These are phyloP conservation scores for Sciurus vulgaris DNA, from an alignment of 2,797 vertebrate species.

Conservation along the genomic window DNA sequence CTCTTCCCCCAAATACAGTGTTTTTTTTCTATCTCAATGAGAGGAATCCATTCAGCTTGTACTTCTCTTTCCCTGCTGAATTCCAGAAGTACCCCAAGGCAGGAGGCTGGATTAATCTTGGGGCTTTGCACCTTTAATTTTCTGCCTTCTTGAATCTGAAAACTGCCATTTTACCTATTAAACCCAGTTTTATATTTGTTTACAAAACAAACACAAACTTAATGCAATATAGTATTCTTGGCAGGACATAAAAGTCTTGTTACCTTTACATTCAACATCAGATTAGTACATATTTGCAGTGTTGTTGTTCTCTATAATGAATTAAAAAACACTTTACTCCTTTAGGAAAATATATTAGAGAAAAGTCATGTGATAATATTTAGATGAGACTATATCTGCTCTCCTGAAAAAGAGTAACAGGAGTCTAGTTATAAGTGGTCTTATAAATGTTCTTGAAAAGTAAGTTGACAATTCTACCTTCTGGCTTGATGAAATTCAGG, in stretches of 20 bases:
- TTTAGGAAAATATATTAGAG: neutral
- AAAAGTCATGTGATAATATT: neutral
- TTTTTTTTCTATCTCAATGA: neutral
- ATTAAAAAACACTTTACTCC: neutral
- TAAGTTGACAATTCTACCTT: neutral
- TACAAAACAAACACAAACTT: neutral
- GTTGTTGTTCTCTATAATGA: neutral
- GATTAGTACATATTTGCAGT: neutral
- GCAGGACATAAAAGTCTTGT: neutral
- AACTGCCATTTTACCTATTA: neutral
- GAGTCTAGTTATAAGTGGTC: neutral
- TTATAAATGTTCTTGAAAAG: neutral
- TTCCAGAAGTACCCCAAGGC: neutral
- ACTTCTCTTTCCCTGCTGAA: too few species aligned
- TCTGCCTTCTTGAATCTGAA: neutral
- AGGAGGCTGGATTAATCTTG: neutral
- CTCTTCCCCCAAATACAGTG: neutral
- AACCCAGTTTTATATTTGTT: neutral
- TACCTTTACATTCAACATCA: neutral
- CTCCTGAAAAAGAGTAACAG: neutral
- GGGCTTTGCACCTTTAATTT: neutral
- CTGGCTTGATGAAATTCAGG: neutral
- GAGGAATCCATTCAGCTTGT: neutral
- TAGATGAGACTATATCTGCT: accelerated
- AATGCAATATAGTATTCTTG: neutral